phyloP scores from a whole-genome alignment of 2,888 invertebrate genomes.

The Morpho helenor region DNA sequence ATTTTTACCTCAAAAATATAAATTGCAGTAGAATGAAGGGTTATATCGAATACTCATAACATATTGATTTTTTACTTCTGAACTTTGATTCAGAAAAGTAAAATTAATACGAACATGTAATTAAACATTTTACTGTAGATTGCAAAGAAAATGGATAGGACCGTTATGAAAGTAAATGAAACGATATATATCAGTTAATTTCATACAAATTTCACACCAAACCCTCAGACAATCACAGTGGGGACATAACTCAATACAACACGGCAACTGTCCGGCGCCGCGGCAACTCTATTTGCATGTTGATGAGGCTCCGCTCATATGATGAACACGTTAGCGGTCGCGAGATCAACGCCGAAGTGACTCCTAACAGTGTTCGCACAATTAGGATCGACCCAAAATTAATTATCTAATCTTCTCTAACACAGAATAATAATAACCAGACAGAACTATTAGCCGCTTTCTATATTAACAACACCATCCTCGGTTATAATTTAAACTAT shows the following conservation, averaged over 20 bases:
- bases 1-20: too few relatives aligned
- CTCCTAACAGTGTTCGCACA: conserved; percentile 55
- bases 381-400: conserved; percentile 56
- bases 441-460: too few relatives aligned
- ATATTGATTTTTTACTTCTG: not conserved
- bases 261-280: conserved; percentile 62
- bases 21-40: too few relatives aligned
- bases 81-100: too few relatives aligned
- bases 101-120: too few relatives aligned
- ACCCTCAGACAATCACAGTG: conserved; percentile 38
- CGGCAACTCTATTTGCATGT: conserved; percentile 71
- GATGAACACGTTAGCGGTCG: conserved; percentile 64
- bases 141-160: too few relatives aligned
- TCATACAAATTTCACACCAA: conserved; percentile 24
- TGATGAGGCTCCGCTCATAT: conserved; percentile 76
- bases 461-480: too few relatives aligned
- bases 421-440: too few relatives aligned
- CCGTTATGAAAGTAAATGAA: too few relatives aligned
- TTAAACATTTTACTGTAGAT: too few relatives aligned
- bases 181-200: conserved; percentile 1
- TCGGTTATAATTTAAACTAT: too few relatives aligned
- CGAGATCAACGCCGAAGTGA: conserved; percentile 36
- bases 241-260: conserved; percentile 69
- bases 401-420: conserved; percentile 22
- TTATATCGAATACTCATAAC: too few relatives aligned